Evolutionary conservation across 2,797 vertebrate species (phyloP).

Genomic region (Capromys pilorides): DNA sequence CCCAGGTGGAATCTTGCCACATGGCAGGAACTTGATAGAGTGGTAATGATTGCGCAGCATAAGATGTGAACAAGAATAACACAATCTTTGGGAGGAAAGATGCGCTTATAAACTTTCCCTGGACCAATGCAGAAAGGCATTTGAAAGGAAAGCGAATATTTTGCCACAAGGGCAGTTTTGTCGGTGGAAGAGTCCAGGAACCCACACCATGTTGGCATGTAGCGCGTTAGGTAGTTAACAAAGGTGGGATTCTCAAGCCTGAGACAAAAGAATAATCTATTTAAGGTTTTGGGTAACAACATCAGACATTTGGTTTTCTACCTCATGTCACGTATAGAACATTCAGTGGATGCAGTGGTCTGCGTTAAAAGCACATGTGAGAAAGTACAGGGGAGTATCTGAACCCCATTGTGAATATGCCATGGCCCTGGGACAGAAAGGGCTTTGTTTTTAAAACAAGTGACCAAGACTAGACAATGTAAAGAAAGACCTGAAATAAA

Average conservation of each 20-base stretch:
- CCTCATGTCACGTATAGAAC: neutral
- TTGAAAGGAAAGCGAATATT: neutral
- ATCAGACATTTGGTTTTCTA: neutral
- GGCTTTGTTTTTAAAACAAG: neutral
- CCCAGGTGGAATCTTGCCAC: neutral
- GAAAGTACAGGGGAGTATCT: neutral
- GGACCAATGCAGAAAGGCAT: neutral
- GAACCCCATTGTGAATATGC: neutral
- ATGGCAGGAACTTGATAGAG: neutral
- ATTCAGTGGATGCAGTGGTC: neutral
- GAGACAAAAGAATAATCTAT: neutral
- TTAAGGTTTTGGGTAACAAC: neutral
- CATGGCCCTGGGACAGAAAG: neutral
- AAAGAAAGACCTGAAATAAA: conserved; percentile 13
- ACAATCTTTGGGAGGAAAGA: neutral
- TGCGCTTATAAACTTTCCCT: neutral
- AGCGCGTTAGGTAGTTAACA: neutral
- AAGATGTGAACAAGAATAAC: neutral
- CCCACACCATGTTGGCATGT: no score
- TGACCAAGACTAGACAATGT: neutral
- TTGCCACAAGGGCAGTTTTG: neutral
- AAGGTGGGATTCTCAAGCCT: neutral
- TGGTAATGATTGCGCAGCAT: neutral
- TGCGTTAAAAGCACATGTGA: neutral
- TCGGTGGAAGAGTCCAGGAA: neutral